A percentile compares a stretch with the other conserved stretches of the same genome.
These are phyloP conservation scores for Rhopalosiphum maidis DNA, from an alignment of 1,140 invertebrate genomes.

Conservation along the genomic window DNA sequence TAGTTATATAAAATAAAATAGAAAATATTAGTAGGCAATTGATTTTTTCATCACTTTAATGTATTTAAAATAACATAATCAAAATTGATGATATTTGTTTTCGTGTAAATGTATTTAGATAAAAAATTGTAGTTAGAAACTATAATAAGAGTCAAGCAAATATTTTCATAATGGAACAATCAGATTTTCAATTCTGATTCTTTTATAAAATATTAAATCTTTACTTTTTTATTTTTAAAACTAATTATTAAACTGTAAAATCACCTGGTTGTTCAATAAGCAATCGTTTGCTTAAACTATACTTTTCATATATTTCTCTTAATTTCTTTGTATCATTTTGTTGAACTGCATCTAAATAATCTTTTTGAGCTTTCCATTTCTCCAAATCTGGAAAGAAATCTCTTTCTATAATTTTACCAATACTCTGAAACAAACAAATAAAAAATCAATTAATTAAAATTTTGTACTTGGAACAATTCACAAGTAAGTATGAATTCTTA, in stretches of 20 bases:
- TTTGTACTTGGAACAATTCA: not conserved
- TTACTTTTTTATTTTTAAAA: not conserved
- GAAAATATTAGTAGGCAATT: too few relatives aligned
- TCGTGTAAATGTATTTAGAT: too few relatives aligned
- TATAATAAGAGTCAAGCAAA: not conserved
- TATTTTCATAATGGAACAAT: not conserved
- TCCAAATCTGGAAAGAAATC: constrained; percentile 97
- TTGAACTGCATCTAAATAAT: constrained; percentile 89
- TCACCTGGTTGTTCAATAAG: constrained; percentile 67
- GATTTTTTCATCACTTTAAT: too few relatives aligned
- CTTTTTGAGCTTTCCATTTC: constrained; percentile 90
- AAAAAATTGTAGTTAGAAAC: not conserved
- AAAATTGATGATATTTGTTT: not conserved
- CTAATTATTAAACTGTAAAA: not conserved
- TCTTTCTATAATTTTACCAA: constrained; percentile 94
- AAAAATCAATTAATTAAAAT: not conserved
- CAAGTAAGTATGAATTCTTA: not conserved
- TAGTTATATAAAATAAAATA: constrained; percentile 17
- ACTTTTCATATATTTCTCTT: constrained; percentile 86
- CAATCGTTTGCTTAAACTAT: constrained; percentile 73
- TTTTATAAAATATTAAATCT: not conserved
- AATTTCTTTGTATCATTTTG: constrained; percentile 88
- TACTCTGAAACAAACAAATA: constrained; percentile 68
- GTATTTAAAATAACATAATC: not conserved
- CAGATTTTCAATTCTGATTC: not conserved